These are phyloP conservation scores for Masticophis lateralis DNA, from an alignment of 2,797 vertebrate genomes.

Conservation along the genomic window DNA sequence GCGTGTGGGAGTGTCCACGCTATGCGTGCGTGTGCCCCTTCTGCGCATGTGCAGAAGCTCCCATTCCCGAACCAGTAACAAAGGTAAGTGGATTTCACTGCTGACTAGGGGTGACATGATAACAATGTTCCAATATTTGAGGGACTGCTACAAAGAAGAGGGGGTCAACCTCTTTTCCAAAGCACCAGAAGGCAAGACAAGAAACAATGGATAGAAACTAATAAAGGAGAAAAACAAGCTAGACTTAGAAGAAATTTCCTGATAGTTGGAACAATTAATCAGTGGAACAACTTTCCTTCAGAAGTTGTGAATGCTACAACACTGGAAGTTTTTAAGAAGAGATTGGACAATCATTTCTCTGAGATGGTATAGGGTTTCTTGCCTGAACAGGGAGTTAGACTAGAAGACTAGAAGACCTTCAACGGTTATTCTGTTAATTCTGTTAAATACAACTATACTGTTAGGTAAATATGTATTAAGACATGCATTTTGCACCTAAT, in stretches of 20 bases:
- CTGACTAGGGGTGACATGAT: neutral
- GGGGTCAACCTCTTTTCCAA: neutral
- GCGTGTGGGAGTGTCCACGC: no score
- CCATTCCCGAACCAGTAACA: no score
- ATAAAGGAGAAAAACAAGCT: neutral
- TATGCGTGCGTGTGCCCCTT: no score
- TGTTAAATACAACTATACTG: neutral
- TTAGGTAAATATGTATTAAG: neutral
- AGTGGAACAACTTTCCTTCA: neutral
- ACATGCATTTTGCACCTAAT: neutral
- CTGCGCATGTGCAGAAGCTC: no score
- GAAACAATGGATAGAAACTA: neutral
- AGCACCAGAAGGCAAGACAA: neutral
- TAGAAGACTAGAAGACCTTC: neutral
- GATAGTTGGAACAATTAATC: neutral
- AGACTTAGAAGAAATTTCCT: neutral
- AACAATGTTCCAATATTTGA: neutral
- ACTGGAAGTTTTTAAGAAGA: neutral
- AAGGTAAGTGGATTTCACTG: no score
- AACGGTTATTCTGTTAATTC: neutral
- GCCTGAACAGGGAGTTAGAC: neutral
- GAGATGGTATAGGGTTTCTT: neutral
- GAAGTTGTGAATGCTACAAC: neutral
- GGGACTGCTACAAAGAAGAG: neutral
- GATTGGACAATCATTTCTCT: neutral